A percentile compares a stretch with the other conserved stretches of the same genome.
Conservation (phyloP, 2,113 vertebrate species). For the Coptodon rendalli region DNA sequence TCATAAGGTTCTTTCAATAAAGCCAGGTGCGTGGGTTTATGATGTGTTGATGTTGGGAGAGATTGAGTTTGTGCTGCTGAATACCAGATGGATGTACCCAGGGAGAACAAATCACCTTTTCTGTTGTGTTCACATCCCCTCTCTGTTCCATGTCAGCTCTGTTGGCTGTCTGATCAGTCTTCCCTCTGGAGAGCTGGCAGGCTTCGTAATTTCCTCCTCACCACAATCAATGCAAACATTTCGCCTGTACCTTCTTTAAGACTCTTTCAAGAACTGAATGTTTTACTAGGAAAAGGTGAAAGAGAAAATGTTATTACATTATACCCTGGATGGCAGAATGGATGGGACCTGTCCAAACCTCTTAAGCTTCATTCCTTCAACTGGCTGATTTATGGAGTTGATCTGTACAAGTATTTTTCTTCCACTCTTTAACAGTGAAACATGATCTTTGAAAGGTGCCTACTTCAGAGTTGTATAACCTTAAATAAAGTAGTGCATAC, state of each 20-base stretch:
- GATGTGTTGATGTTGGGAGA: slow-evolving; percentile 75
- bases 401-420: slow-evolving; percentile 21
- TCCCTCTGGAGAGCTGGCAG: slow-evolving; percentile 57
- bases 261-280: slow-evolving; percentile 29
- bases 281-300: slow-evolving; percentile 18
- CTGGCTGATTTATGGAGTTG: slow-evolving; percentile 55
- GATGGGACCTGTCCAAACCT: slow-evolving; percentile 18
- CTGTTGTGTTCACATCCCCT: slow-evolving; percentile 56
- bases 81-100: slow-evolving; percentile 71
- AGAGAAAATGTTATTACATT: slow-evolving; percentile 31
- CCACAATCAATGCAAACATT: slow-evolving; percentile 65
- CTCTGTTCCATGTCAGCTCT: slow-evolving; percentile 60
- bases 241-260: slow-evolving; percentile 22
- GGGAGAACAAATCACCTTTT: slow-evolving; percentile 72
- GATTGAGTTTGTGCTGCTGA: slow-evolving; percentile 73
- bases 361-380: slow-evolving; percentile 32
- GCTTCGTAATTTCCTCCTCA: slow-evolving; percentile 61
- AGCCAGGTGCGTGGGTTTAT: slow-evolving; percentile 71
- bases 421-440: slow-evolving; percentile 28
- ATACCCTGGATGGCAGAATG: background rate
- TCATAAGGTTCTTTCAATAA: slow-evolving; percentile 74
- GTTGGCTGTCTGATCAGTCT: slow-evolving; percentile 59
- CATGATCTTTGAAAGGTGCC: slow-evolving; percentile 45
- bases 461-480: slow-evolving; percentile 23
- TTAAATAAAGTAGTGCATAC: slow-evolving; percentile 20